Percentiles rank a stretch among this genome's conserved stretches.
Conservation (phyloP, 2,888 invertebrate species). For the Phragmatobia fuliginosa region DNA sequence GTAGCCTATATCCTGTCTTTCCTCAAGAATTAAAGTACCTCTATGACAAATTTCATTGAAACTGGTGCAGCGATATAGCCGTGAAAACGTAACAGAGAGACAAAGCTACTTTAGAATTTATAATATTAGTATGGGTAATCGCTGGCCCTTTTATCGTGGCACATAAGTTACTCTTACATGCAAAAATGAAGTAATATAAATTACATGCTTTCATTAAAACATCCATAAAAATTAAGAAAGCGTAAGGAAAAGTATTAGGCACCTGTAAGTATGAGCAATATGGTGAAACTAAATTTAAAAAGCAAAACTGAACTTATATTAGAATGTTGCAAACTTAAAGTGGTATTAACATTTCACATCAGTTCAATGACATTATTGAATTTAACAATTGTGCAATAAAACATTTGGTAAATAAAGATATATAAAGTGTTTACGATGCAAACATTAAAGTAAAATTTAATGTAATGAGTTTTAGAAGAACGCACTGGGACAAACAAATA, state of each 20-base stretch:
- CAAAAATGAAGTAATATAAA: conserved; percentile 36
- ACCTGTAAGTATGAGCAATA: not conserved
- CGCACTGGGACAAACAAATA: conserved; percentile 7
- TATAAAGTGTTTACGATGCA: not conserved
- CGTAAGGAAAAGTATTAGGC: conserved; percentile 18
- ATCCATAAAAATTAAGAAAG: conserved; percentile 41
- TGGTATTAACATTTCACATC: not conserved
- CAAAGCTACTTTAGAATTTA: too few species aligned
- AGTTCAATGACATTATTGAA: not conserved
- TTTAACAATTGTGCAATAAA: not conserved
- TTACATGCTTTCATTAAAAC: conserved; percentile 22
- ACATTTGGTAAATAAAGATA: not conserved
- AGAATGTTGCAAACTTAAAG: not conserved
- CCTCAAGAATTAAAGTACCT: too few species aligned
- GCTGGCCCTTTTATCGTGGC: too few species aligned
- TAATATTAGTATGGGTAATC: too few species aligned
- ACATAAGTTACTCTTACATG: conserved; percentile 14
- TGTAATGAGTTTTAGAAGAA: conserved; percentile 14
- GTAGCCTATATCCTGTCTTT: too few species aligned
- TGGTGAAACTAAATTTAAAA: not conserved
- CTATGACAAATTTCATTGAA: too few species aligned
- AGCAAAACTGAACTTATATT: not conserved
- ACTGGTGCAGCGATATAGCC: too few species aligned
- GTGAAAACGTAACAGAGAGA: too few species aligned
- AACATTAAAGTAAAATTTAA: not conserved